Evolutionary conservation across 1,140 invertebrate species (phyloP), one percentile per base, ranked within the genome.

Genomic region (Oreohelix idahoensis): DNA sequence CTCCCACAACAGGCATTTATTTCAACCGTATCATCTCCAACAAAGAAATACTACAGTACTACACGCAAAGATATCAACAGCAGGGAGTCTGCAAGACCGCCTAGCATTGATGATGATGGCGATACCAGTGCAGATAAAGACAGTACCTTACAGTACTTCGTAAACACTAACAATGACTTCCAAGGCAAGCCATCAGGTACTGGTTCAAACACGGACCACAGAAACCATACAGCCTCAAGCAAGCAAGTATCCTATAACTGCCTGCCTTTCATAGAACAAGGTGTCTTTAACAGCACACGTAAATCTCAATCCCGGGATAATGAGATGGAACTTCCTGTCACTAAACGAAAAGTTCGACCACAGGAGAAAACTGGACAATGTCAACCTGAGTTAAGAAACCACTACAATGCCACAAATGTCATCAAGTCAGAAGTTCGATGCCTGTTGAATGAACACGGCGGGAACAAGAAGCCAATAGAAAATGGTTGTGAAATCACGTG

Each of bases 401-500:
- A 36, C n/a, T 29, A 77, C 71, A 66, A 53, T 29, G 23, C 29
- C 36, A 32, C 69, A 49, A 81, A 81, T 32, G n/a, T n/a, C 29
- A 39, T 38, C 29, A n/a, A 45, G 32, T 70, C 69, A 11, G 85
- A 86, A 42, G 79, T 83, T n/a, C 83, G 51, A 29, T 32, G 83
- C 29, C 63, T 84, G 23, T 79, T 86, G 71, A 45, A 74, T 23
- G 83, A 83, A 38, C 32, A 42, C 32, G 75, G 66, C 11, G 11
- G 66, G 2, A 26, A 2, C 4, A 36, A 49, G 23, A 5, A 45
- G 36, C 23, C 74, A 15, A 69, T 74, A 1, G 70, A 70, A 15
- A 82, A 81, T n/a, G 39, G 63, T 1, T 38, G 35, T 38, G 79
- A 84, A 42, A 70, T 85, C 29, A 84, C 86, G 76, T 87, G 86